Evolutionary conservation across 1,140 invertebrate genomes (phyloP).

Genomic region (Hypothenemus hampei): DNA sequence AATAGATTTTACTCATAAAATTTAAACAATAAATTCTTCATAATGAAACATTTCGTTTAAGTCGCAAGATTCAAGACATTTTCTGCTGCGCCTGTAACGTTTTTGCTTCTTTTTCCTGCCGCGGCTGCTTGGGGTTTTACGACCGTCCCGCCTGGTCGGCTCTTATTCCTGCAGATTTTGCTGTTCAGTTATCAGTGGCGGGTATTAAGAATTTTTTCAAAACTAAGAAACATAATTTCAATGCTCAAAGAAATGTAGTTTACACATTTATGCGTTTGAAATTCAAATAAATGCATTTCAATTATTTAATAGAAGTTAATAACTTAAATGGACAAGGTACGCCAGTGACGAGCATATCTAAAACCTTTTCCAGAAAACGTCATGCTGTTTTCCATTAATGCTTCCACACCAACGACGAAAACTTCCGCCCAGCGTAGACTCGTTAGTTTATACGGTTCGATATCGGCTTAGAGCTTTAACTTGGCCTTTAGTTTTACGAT

Average conservation of each 20-base stretch:
- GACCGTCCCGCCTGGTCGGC: constrained; percentile 20
- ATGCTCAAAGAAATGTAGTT: not conserved
- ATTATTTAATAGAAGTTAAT: too few relatives aligned
- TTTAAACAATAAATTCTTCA: too few relatives aligned
- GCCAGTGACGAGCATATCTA: not conserved
- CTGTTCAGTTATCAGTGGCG: constrained; percentile 8
- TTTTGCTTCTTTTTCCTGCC: constrained; percentile 20
- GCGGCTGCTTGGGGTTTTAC: constrained; percentile 15
- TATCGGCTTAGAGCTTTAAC: constrained; percentile 17
- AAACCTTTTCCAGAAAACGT: constrained; percentile 13
- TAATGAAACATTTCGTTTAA: too few relatives aligned
- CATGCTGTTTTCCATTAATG: constrained; percentile 18
- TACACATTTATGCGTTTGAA: not conserved
- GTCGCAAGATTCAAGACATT: constrained; percentile 6
- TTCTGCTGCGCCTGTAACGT: constrained; percentile 10
- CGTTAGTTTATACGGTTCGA: constrained; percentile 23
- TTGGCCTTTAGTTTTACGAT: constrained; percentile 20
- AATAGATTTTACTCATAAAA: too few relatives aligned
- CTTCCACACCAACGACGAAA: constrained; percentile 5
- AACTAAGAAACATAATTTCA: too few relatives aligned
- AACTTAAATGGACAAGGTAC: too few relatives aligned
- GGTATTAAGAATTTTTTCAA: too few relatives aligned
- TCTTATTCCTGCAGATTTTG: constrained; percentile 21
- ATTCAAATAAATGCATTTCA: too few relatives aligned
- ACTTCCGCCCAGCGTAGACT: constrained; percentile 9